Evolutionary conservation across 1,140 invertebrate species (phyloP).

Genomic region (Zaprionus kolodkinae): DNA sequence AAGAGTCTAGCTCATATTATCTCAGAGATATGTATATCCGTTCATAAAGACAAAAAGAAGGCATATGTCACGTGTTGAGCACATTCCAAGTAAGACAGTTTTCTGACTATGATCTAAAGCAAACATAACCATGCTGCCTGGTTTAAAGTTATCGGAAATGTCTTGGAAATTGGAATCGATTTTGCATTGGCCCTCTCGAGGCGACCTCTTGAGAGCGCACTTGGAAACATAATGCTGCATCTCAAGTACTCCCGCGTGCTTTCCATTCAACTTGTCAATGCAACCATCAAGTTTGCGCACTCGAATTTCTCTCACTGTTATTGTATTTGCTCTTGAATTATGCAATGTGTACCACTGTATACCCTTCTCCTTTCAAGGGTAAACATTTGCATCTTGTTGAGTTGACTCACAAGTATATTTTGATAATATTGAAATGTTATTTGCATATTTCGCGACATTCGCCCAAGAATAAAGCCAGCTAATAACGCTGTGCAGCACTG

Average conservation of each 20-base stretch:
- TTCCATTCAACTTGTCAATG: background rate
- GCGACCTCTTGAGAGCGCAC: background rate
- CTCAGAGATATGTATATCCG: too few relatives aligned
- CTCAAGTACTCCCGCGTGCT: background rate
- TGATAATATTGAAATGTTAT: conserved; percentile 65
- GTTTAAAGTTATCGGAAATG: background rate
- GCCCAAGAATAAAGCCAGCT: conserved; percentile 21
- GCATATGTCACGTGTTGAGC: too few relatives aligned
- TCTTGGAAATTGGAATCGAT: background rate
- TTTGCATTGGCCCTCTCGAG: background rate
- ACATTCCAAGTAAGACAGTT: too few relatives aligned
- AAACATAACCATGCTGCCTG: too few relatives aligned
- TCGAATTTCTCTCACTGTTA: conserved; percentile 29
- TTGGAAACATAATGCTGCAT: background rate
- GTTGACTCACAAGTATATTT: conserved; percentile 60
- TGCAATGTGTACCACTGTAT: conserved; percentile 43
- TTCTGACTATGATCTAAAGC: too few relatives aligned
- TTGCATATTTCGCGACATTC: conserved; percentile 48
- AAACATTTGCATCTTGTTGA: conserved; percentile 71
- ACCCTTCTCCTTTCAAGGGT: background rate
- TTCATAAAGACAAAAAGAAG: too few relatives aligned
- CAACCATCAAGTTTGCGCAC: background rate
- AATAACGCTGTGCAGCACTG: conserved; percentile 5
- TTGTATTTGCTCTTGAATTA: conserved; percentile 68
- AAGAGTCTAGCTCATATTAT: too few relatives aligned